Evolutionary conservation across 2,888 invertebrate species (phyloP).

Genomic region (Lutraria lutraria): DNA sequence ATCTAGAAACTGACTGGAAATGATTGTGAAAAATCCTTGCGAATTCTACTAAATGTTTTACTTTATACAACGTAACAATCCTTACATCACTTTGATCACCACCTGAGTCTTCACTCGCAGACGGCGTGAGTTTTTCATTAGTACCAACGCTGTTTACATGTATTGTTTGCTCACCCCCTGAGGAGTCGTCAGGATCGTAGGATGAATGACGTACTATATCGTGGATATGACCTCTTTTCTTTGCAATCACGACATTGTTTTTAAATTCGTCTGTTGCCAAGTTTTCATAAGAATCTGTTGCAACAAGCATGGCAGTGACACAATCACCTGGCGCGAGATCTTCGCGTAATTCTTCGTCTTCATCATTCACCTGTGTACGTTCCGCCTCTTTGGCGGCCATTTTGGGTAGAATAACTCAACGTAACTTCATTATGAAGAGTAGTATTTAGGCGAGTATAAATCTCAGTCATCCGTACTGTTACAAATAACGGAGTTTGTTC

Average conservation of each 20-base stretch:
- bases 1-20: too few relatives aligned
- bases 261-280: constrained; percentile 76
- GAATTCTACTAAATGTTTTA: too few relatives aligned
- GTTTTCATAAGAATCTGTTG: constrained; percentile 86
- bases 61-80: too few relatives aligned
- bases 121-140: constrained; percentile 57
- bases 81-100: constrained; percentile 70
- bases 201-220: constrained; percentile 76
- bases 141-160: constrained; percentile 30
- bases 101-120: constrained; percentile 73
- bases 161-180: constrained; percentile 24
- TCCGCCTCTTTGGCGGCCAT: constrained; percentile 83
- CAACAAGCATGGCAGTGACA: constrained; percentile 91
- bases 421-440: constrained; percentile 23
- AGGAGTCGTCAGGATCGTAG: constrained; percentile 44
- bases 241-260: constrained; percentile 51
- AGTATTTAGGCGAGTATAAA: not conserved
- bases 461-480: too few relatives aligned
- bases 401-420: constrained; percentile 54
- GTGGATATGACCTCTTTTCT: constrained; percentile 72
- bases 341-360: constrained; percentile 79
- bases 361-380: constrained; percentile 71
- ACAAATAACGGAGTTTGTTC: too few relatives aligned
- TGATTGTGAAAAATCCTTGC: too few relatives aligned
- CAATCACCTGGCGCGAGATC: constrained; percentile 88